Conservation (phyloP, 2,797 vertebrate species). For the Setipinna tenuifilis region DNA sequence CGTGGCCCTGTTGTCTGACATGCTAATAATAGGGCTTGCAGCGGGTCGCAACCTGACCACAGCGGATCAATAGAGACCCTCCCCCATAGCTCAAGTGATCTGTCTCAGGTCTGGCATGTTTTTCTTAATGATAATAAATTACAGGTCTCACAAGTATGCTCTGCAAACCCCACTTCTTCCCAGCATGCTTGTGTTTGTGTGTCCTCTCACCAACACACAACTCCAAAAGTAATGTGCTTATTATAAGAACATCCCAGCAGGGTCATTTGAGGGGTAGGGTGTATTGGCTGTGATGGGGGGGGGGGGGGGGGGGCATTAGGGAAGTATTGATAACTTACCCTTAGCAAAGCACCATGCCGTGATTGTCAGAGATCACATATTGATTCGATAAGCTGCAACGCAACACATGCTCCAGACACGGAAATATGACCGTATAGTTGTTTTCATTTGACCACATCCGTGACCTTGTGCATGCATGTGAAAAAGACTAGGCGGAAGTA, state of each 20-base stretch:
- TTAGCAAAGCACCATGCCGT: neutral
- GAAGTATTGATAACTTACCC: conserved; percentile 21
- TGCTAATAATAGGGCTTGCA: conserved; percentile 6
- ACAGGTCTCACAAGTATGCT: neutral
- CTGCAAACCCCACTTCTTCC: neutral
- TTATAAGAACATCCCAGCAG: neutral
- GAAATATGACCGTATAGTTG: neutral
- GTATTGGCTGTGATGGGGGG: neutral
- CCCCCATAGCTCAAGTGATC: neutral
- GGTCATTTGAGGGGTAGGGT: neutral
- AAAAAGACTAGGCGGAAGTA: neutral
- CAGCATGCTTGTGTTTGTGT: neutral
- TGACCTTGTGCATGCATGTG: neutral
- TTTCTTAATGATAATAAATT: conserved; percentile 13
- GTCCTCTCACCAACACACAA: neutral
- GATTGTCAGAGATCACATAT: conserved; percentile 21
- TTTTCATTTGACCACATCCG: neutral
- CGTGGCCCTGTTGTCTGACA: neutral
- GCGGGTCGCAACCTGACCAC: conserved; percentile 7
- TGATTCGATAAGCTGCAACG: neutral
- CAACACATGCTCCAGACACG: neutral
- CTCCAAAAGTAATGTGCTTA: neutral
- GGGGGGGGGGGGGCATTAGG: neutral
- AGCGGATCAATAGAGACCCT: neutral
- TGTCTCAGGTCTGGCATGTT: neutral